phyloP scores from a whole-genome alignment of 2,113 vertebrate species.

The Heterochromis multidens region DNA sequence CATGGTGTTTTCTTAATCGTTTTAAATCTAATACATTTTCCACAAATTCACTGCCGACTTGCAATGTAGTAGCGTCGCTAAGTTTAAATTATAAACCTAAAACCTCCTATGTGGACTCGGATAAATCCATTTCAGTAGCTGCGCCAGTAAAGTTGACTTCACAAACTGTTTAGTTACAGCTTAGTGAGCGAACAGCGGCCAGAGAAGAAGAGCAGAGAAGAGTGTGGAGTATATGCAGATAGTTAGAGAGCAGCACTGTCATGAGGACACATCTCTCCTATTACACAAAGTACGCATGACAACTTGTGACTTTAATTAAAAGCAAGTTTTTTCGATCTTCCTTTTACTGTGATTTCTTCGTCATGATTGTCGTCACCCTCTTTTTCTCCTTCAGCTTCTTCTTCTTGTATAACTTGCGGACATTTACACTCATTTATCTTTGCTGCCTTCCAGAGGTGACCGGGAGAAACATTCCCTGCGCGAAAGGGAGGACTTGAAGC shows the following conservation, averaged over 20 bases:
- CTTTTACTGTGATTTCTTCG: neutral
- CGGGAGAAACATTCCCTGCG: neutral
- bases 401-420: neutral
- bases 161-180: neutral
- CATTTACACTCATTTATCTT: neutral
- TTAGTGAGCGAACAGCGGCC: neutral
- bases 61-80: neutral
- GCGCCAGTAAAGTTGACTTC: neutral
- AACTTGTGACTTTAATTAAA: conserved; percentile 73
- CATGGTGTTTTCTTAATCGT: conserved; percentile 47
- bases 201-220: neutral
- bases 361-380: neutral
- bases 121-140: neutral
- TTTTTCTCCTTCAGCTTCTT: neutral
- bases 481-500: neutral
- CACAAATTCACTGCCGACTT: neutral
- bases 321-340: conserved; percentile 3
- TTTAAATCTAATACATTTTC: neutral
- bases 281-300: conserved; percentile 49
- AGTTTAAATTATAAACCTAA: neutral
- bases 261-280: conserved; percentile 7
- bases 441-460: conserved; percentile 66
- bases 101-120: neutral
- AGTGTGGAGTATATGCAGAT: neutral
- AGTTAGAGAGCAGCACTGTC: neutral